Conservation (phyloP, 1,140 invertebrate species). For the Apis dorsata region DNA sequence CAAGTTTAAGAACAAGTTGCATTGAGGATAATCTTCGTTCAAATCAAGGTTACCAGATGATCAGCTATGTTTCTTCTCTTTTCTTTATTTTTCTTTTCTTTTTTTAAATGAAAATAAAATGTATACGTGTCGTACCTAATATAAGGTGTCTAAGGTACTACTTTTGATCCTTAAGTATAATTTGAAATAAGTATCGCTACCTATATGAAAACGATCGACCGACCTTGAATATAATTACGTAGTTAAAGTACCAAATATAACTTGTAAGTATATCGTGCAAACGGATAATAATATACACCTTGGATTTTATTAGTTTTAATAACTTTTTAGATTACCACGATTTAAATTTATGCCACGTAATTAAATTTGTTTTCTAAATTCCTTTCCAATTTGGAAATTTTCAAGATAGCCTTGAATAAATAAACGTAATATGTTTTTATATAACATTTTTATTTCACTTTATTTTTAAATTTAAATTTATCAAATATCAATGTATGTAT, state of each 20-base stretch:
- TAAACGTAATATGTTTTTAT: too few relatives aligned
- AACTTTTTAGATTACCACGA: neutral
- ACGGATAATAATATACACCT: neutral
- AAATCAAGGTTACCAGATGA: too few relatives aligned
- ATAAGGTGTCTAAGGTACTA: neutral
- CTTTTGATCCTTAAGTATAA: neutral
- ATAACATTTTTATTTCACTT: too few relatives aligned
- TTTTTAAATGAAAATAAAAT: neutral
- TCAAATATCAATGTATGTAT: too few relatives aligned
- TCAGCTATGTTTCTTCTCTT: too few relatives aligned
- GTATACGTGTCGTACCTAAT: neutral
- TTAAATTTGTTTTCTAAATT: neutral
- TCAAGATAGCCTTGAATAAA: too few relatives aligned
- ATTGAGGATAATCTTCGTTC: neutral
- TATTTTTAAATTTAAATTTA: too few relatives aligned
- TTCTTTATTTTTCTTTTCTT: too few relatives aligned
- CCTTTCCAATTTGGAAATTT: too few relatives aligned
- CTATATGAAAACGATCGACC: neutral
- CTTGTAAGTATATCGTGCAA: neutral
- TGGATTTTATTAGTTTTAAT: neutral
- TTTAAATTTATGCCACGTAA: neutral
- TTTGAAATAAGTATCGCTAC: neutral
- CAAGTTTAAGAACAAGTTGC: too few relatives aligned
- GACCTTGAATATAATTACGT: neutral
- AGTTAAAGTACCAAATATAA: constrained; percentile 1